Conservation (phyloP, 2,113 vertebrate genomes). For the Nesoenas mayeri region DNA sequence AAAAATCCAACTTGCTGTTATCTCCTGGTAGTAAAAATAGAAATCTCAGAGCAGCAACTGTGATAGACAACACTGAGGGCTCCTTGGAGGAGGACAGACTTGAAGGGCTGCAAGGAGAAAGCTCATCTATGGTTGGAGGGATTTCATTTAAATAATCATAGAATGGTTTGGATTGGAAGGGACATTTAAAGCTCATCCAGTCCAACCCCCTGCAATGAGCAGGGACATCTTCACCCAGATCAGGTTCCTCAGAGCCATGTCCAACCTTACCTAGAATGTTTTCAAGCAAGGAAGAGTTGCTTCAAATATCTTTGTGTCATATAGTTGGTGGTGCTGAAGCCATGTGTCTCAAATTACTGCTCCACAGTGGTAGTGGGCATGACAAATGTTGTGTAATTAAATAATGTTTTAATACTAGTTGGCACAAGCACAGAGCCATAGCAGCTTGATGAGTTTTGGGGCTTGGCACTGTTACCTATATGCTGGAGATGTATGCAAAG, state of each 20-base stretch:
- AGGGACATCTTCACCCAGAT: background rate
- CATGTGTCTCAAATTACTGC: background rate
- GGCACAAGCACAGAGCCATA: background rate
- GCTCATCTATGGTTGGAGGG: background rate
- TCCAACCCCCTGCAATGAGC: background rate
- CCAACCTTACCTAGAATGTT: background rate
- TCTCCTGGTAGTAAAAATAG: background rate
- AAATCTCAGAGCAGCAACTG: background rate
- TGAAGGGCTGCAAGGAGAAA: background rate
- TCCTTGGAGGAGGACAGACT: background rate
- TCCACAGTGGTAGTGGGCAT: background rate
- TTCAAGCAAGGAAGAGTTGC: background rate
- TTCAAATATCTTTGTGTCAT: background rate
- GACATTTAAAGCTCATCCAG: background rate
- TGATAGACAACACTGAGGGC: accelerated
- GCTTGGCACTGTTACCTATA: background rate
- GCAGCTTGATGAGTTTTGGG: background rate
- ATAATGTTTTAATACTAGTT: background rate
- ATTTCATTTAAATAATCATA: background rate
- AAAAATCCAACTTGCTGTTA: background rate
- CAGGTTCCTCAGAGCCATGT: accelerated
- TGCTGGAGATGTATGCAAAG: background rate
- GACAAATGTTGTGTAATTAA: background rate
- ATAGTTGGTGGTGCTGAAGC: background rate
- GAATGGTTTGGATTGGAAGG: background rate